phyloP scores from a whole-genome alignment of 2,888 invertebrate genomes.

The Chromoteleia sp. region DNA sequence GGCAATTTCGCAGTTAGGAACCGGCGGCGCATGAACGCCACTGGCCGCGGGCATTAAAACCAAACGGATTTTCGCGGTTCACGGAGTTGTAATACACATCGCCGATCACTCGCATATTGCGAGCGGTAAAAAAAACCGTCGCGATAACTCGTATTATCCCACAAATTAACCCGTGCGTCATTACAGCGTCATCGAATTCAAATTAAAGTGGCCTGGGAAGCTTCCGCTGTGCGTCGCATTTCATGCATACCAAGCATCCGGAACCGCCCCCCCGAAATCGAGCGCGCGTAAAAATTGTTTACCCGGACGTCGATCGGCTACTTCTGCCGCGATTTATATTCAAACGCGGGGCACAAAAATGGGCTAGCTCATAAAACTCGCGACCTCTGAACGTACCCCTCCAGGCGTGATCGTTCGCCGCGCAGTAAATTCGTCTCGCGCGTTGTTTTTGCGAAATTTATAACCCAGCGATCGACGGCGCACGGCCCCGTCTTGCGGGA shows the following conservation, averaged over 20 bases:
- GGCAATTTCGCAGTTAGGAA: constrained; percentile 74
- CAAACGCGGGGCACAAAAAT: constrained; percentile 41
- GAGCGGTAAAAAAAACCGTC: constrained; percentile 5
- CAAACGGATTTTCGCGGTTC: constrained; percentile 72
- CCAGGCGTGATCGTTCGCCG: no score
- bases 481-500: constrained; percentile 53
- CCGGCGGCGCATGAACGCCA: constrained; percentile 71
- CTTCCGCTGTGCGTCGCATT: background rate
- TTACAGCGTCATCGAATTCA: constrained; percentile 33
- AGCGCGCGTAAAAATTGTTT: constrained; percentile 23
- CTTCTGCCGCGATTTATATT: constrained; percentile 32
- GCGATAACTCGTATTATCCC: constrained; percentile 26
- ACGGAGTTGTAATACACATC: constrained; percentile 67
- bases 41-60: constrained; percentile 72
- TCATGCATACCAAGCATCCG: constrained; percentile 17
- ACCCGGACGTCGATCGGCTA: background rate
- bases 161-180: constrained; percentile 21
- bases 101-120: constrained; percentile 37
- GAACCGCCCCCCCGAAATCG: background rate
- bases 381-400: constrained; percentile 8
- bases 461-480: constrained; percentile 27
- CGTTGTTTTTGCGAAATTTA: constrained; percentile 55
- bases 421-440: constrained; percentile 37
- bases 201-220: constrained; percentile 18
- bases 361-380: constrained; percentile 6